Conservation (phyloP, 2,113 vertebrate species). For the Bungarus multicinctus region DNA sequence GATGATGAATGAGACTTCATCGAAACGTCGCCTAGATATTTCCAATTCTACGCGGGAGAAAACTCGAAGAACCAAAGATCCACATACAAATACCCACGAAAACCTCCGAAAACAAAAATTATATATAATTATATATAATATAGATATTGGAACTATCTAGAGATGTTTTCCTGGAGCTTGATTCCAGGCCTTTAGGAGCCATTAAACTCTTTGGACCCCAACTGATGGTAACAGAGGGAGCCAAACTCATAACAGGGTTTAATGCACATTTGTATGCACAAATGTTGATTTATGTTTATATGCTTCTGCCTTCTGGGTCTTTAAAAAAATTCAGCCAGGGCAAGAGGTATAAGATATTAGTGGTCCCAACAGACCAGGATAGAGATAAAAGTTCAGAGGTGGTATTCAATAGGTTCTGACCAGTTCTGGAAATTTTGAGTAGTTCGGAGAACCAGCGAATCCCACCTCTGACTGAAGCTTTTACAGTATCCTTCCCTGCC, state of each 20-base stretch:
- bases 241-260: background rate
- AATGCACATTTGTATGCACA: background rate
- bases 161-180: background rate
- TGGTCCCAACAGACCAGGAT: background rate
- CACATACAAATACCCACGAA: no score
- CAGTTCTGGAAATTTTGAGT: no score
- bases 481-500: no score
- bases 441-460: no score
- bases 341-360: background rate
- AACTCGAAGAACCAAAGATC: no score
- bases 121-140: no score
- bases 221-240: background rate
- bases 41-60: no score
- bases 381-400: background rate
- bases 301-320: background rate
- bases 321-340: background rate
- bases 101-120: no score
- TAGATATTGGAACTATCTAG: background rate
- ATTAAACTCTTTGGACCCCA: background rate
- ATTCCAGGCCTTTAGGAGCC: background rate
- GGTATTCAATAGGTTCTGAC: no score
- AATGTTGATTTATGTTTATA: background rate
- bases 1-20: no score
- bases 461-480: no score
- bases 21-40: no score